Evolutionary conservation across 2,888 invertebrate genomes (phyloP).

Genomic region (Eurytoma californica): DNA sequence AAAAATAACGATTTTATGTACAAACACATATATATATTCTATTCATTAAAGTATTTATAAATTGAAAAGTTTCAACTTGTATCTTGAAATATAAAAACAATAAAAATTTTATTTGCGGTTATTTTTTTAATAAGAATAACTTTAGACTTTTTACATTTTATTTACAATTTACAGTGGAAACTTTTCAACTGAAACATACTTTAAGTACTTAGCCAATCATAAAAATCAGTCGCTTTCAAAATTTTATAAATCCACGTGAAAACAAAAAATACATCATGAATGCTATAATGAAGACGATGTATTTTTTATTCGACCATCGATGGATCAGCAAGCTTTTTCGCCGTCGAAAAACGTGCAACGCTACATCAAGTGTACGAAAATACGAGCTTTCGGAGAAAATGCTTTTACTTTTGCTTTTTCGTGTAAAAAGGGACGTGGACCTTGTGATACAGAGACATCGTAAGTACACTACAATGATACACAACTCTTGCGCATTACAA

Average conservation of each 20-base stretch:
- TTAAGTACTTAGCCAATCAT: constrained; percentile 48
- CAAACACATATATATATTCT: constrained; percentile 13
- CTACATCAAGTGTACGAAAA: constrained; percentile 38
- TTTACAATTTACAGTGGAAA: constrained; percentile 16
- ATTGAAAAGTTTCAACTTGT: constrained; percentile 22
- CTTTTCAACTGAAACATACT: constrained; percentile 39
- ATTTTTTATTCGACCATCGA: constrained; percentile 13
- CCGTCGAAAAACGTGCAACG: constrained; percentile 38
- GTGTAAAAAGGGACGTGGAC: constrained; percentile 42
- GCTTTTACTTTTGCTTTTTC: constrained; percentile 12
- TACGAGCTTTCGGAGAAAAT: constrained; percentile 38
- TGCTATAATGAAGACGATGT: background rate
- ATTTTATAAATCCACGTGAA: constrained; percentile 16
- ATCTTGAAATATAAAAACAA: background rate
- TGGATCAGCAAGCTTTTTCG: constrained; percentile 29
- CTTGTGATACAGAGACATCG: constrained; percentile 41
- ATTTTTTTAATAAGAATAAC: constrained; percentile 7
- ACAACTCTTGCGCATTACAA: constrained; percentile 44
- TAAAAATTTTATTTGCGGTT: constrained; percentile 21
- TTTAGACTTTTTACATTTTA: background rate
- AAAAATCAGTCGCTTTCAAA: constrained; percentile 39
- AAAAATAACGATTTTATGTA: constrained; percentile 24
- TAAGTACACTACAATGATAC: constrained; percentile 53
- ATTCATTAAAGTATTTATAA: constrained; percentile 21
- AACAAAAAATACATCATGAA: constrained; percentile 21